A percentile compares a stretch with the other conserved stretches of the same genome.
Evolutionary conservation across 2,113 vertebrate genomes (phyloP).

Genomic region (Corapipo altera): DNA sequence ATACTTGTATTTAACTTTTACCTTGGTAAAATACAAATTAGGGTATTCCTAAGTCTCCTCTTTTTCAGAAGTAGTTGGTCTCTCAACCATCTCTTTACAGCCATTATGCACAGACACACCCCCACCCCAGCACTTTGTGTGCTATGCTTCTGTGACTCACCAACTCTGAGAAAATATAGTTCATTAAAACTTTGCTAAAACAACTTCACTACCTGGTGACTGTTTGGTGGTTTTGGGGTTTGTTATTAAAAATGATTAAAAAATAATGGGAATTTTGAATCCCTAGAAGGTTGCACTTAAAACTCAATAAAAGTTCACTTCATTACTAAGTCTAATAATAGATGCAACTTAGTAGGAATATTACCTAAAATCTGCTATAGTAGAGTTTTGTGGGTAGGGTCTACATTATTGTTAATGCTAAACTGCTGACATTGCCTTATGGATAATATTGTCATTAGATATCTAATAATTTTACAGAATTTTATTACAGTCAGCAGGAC

Average conservation of each 20-base stretch:
- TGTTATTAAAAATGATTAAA: conserved; percentile 42
- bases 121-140: neutral
- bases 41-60: neutral
- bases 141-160: neutral
- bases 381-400: neutral
- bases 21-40: neutral
- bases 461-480: conserved; percentile 28
- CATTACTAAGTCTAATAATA: conserved; percentile 5
- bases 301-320: neutral
- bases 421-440: neutral
- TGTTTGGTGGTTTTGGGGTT: neutral
- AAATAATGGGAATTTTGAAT: conserved; percentile 35
- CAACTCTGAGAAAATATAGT: neutral
- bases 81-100: neutral
- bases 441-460: neutral
- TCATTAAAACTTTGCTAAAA: conserved; percentile 18
- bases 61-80: neutral
- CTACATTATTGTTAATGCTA: neutral
- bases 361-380: neutral
- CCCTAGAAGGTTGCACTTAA: conserved; percentile 15
- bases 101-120: neutral
- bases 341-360: neutral
- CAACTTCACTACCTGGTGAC: neutral
- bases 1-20: neutral
- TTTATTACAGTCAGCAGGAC: conserved; percentile 47